Evolutionary conservation across 2,113 vertebrate genomes (phyloP).

Genomic region (Thamnaconus septentrionalis): DNA sequence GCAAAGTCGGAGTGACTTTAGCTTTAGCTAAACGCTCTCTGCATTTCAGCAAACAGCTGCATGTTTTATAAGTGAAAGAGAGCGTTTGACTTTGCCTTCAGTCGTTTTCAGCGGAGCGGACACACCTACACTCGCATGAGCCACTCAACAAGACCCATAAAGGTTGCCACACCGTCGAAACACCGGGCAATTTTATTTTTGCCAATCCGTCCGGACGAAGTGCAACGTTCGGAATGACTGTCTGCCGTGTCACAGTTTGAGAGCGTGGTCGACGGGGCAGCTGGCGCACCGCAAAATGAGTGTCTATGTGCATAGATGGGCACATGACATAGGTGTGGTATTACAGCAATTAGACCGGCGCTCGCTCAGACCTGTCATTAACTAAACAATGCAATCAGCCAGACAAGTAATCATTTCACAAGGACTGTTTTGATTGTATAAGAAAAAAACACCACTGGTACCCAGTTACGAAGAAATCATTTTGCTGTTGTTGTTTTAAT

Average conservation of each 20-base stretch:
- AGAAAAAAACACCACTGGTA: background rate
- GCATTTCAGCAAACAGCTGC: too few relatives aligned
- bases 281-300: background rate
- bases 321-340: constrained; percentile 44
- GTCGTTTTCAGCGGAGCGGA: too few relatives aligned
- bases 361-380: constrained; percentile 47
- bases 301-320: constrained; percentile 8
- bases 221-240: background rate
- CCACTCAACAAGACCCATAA: too few relatives aligned
- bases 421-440: background rate
- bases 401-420: constrained; percentile 30
- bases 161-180: too few relatives aligned
- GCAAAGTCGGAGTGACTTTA: too few relatives aligned
- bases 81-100: too few relatives aligned
- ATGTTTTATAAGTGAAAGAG: too few relatives aligned
- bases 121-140: too few relatives aligned
- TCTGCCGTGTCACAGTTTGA: too few relatives aligned
- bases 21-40: too few relatives aligned
- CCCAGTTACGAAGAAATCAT: background rate
- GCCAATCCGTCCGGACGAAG: background rate
- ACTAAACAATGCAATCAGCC: constrained; percentile 24
- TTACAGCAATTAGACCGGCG: constrained; percentile 37
- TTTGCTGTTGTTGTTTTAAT: background rate
- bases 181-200: background rate
- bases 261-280: background rate